Evolutionary conservation across 2,113 vertebrate genomes (phyloP).

Genomic region (Oryctolagus cuniculus): mOryCun1.1 NC_091436.1:117973501-117974000

Average conservation of each 20-base stretch:
- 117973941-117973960: background rate
- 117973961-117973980: background rate
- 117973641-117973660: background rate
- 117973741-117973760: background rate
- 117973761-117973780: background rate
- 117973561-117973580: background rate
- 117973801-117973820: background rate
- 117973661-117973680: too few species aligned
- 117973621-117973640: background rate
- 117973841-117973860: background rate
- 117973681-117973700: background rate
- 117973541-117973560: too few species aligned
- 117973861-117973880: background rate
- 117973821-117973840: background rate
- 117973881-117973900: background rate
- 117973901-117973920: background rate
- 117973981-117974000: background rate
- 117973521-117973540: too few species aligned
- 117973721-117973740: constrained; percentile 1
- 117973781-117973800: background rate
- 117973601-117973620: background rate
- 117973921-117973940: background rate
- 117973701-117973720: background rate
- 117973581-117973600: background rate
- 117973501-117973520: too few species aligned